A percentile compares a stretch with the other conserved stretches of the same genome.
Conservation (phyloP, 2,888 invertebrate genomes). For the Ormyrus nitidulus region DNA sequence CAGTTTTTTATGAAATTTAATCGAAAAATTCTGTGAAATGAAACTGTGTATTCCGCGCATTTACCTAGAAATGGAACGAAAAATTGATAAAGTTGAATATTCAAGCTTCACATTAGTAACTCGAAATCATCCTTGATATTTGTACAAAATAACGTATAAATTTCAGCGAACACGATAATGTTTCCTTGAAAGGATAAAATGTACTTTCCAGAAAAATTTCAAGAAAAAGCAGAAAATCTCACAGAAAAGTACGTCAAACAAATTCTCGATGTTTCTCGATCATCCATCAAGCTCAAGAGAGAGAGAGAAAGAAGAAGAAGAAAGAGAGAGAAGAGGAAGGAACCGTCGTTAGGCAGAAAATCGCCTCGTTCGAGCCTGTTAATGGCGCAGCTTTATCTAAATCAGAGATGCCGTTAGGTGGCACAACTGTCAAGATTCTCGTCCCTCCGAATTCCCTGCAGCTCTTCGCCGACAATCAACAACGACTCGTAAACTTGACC, state of each 20-base stretch:
- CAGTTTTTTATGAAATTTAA: too few relatives aligned
- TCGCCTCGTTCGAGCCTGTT: constrained; percentile 30
- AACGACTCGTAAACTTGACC: not conserved
- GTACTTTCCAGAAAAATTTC: too few relatives aligned
- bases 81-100: too few relatives aligned
- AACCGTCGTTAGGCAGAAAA: not conserved
- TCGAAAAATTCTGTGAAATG: too few relatives aligned
- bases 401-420: constrained; percentile 13
- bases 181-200: too few relatives aligned
- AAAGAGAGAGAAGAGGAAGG: not conserved
- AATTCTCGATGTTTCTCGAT: constrained; percentile 1
- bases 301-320: not conserved
- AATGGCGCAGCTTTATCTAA: constrained; percentile 46
- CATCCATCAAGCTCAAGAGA: not conserved
- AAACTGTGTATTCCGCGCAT: too few relatives aligned
- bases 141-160: too few relatives aligned
- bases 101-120: too few relatives aligned
- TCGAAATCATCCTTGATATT: too few relatives aligned
- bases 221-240: too few relatives aligned
- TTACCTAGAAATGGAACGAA: too few relatives aligned
- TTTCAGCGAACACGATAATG: too few relatives aligned
- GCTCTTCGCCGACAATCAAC: not conserved
- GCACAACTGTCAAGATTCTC: not conserved
- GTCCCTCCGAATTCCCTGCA: constrained; percentile 14
- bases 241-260: not conserved